phyloP scores from a whole-genome alignment of 2,113 vertebrate species.

The Nibea coibor region DNA sequence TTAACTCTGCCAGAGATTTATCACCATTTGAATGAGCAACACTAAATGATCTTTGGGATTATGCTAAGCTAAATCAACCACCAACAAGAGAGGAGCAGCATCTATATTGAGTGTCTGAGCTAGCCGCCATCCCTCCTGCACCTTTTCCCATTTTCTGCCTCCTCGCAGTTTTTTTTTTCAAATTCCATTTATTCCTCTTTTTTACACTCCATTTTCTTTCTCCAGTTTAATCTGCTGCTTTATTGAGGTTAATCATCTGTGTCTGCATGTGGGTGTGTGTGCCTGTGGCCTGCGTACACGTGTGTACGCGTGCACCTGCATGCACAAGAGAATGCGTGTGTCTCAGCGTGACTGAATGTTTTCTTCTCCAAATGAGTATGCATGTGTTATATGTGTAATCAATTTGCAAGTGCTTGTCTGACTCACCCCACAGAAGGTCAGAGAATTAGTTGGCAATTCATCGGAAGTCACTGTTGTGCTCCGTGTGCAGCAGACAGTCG shows the following conservation, averaged over 20 bases:
- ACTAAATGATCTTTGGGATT: slow-evolving; percentile 80
- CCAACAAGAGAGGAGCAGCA: slow-evolving; percentile 68
- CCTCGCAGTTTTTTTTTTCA: slow-evolving; percentile 16
- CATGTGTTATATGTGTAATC: slow-evolving; percentile 33
- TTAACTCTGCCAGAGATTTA: slow-evolving; percentile 78
- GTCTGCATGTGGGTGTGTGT: slow-evolving; percentile 23
- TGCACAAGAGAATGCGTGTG: neutral
- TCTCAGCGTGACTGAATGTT: slow-evolving; percentile 6
- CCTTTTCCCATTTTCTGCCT: neutral
- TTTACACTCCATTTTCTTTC: neutral
- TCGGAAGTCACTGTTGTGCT: slow-evolving; percentile 40
- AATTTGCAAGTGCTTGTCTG: slow-evolving; percentile 43
- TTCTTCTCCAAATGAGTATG: neutral
- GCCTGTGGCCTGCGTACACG: neutral
- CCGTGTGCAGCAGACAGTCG: slow-evolving; percentile 52
- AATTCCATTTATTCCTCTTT: slow-evolving; percentile 1
- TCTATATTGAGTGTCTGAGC: slow-evolving; percentile 53
- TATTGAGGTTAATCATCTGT: slow-evolving; percentile 52
- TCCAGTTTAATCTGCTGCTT: slow-evolving; percentile 32
- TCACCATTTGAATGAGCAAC: slow-evolving; percentile 77
- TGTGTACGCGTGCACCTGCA: slow-evolving; percentile 10
- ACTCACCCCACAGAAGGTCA: slow-evolving; percentile 50
- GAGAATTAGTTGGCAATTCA: slow-evolving; percentile 15
- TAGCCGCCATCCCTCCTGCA: slow-evolving; percentile 19
- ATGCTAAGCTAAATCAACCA: slow-evolving; percentile 77